Conservation (phyloP, 2,888 invertebrate species). For the Stramonita haemastoma region DNA sequence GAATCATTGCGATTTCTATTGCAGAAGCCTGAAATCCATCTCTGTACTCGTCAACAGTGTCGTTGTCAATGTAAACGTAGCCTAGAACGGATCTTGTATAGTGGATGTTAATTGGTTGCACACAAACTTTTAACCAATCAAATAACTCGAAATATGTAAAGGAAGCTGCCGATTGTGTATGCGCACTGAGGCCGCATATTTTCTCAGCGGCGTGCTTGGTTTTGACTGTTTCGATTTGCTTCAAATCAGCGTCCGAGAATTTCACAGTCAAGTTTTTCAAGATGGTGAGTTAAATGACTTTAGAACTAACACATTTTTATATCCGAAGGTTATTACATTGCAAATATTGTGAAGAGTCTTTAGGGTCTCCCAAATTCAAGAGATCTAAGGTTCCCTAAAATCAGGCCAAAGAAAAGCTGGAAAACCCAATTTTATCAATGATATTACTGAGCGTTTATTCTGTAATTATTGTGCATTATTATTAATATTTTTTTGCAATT, state of each 20-base stretch:
- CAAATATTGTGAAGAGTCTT: too few relatives aligned
- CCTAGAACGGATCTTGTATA: not conserved
- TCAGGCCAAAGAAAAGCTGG: too few relatives aligned
- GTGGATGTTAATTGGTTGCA: not conserved
- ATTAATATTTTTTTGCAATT: too few relatives aligned
- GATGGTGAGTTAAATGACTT: not conserved
- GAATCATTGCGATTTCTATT: too few relatives aligned
- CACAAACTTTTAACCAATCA: not conserved
- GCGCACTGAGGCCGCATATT: constrained; percentile 10
- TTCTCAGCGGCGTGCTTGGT: constrained; percentile 10
- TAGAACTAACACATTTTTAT: not conserved
- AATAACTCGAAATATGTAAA: not conserved
- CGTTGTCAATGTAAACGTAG: constrained; percentile 24
- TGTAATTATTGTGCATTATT: too few relatives aligned
- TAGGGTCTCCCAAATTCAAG: too few relatives aligned
- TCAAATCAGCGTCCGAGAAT: not conserved
- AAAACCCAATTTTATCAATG: too few relatives aligned
- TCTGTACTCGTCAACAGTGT: not conserved
- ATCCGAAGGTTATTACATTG: too few relatives aligned
- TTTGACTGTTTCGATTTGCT: constrained; percentile 1
- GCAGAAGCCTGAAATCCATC: too few relatives aligned
- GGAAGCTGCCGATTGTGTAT: not conserved
- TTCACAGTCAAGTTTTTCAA: not conserved
- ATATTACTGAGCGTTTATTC: too few relatives aligned
- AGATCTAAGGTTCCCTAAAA: too few relatives aligned